phyloP scores from a whole-genome alignment of 2,888 invertebrate species.

The Cosmia trapezina region DNA sequence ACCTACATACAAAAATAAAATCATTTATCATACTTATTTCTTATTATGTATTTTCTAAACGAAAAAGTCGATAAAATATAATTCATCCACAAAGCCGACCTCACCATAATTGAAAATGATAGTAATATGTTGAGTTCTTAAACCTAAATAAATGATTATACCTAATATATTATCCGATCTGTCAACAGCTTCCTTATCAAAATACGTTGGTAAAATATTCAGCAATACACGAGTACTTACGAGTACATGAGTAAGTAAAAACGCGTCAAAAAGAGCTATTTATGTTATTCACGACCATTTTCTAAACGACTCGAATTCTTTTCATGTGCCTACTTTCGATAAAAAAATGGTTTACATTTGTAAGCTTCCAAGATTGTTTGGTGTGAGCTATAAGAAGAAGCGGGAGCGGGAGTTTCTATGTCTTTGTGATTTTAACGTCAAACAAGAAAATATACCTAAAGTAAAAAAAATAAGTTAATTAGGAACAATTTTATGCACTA shows the following conservation, averaged over 20 bases:
- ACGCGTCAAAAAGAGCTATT: conserved; percentile 62
- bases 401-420: conserved; percentile 17
- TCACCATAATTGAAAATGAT: neutral
- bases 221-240: conserved; percentile 28
- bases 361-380: conserved; percentile 59
- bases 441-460: no score
- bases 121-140: neutral
- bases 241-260: conserved; percentile 47
- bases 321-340: conserved; percentile 69
- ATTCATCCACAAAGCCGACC: neutral
- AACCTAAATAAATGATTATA: conserved; percentile 3
- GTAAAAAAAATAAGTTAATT: no score
- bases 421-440: neutral
- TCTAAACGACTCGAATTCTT: conserved; percentile 64
- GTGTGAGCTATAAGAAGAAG: conserved; percentile 29
- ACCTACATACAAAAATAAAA: no score
- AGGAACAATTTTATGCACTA: no score
- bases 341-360: conserved; percentile 72
- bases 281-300: conserved; percentile 65
- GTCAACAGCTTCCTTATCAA: conserved; percentile 30
- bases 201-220: conserved; percentile 27
- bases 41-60: neutral
- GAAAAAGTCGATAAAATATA: neutral
- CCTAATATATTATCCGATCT: neutral
- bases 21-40: no score